Conservation (phyloP, 1,140 invertebrate genomes). For the Bombus fervidus region DNA sequence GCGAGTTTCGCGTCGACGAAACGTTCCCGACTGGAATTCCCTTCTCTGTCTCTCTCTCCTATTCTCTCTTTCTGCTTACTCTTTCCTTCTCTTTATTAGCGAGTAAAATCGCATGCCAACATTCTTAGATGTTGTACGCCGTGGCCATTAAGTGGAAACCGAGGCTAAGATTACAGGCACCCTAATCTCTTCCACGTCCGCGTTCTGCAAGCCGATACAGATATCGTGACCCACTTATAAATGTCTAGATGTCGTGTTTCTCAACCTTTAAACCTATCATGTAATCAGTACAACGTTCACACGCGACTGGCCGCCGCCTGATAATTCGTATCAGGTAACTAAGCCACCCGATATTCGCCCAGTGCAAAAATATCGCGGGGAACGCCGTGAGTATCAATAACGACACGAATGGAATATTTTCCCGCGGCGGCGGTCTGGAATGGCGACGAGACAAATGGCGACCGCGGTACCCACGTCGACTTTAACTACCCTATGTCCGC, state of each 20-base stretch:
- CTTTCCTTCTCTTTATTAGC: slow-evolving; percentile 25
- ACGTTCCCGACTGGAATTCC: background rate
- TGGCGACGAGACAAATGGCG: slow-evolving; percentile 25
- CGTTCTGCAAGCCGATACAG: slow-evolving; percentile 55
- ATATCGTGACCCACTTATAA: slow-evolving; percentile 65
- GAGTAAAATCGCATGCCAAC: slow-evolving; percentile 43
- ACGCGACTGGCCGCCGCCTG: slow-evolving; percentile 34
- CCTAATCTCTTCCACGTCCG: slow-evolving; percentile 31
- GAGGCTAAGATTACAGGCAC: slow-evolving; percentile 39
- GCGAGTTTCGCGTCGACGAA: background rate
- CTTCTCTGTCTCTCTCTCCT: background rate
- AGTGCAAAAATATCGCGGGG: slow-evolving; percentile 29
- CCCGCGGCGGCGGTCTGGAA: background rate
- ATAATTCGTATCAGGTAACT: slow-evolving; percentile 51
- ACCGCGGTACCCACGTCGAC: background rate
- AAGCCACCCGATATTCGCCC: slow-evolving; percentile 39
- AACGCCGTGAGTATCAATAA: slow-evolving; percentile 36
- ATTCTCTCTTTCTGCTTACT: background rate
- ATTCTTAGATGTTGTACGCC: slow-evolving; percentile 49
- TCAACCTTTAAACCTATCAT: slow-evolving; percentile 52
- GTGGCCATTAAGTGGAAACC: slow-evolving; percentile 40
- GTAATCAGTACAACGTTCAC: slow-evolving; percentile 53
- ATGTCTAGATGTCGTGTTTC: slow-evolving; percentile 58
- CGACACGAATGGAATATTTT: slow-evolving; percentile 42
- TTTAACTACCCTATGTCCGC: background rate